phyloP scores from a whole-genome alignment of 2,888 invertebrate genomes.

The Drosophila meridionalis region DNA sequence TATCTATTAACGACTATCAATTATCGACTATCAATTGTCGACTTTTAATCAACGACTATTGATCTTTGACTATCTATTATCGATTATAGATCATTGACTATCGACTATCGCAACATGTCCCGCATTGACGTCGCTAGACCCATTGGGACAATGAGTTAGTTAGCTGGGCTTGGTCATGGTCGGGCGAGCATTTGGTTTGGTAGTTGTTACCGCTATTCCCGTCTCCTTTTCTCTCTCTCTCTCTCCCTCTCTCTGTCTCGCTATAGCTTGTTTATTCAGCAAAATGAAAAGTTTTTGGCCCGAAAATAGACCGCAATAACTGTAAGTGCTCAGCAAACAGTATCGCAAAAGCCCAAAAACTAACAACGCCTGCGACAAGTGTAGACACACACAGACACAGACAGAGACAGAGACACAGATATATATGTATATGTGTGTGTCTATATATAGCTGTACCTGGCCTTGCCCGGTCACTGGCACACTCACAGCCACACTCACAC shows the following conservation, averaged over 20 bases:
- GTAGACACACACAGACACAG: conserved; percentile 5
- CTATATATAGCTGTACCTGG: conserved; percentile 6
- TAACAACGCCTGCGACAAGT: conserved; percentile 34
- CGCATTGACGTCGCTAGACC: background rate
- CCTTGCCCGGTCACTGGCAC: conserved; percentile 9
- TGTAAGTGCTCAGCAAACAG: conserved; percentile 78
- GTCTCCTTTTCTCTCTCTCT: background rate
- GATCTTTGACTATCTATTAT: background rate
- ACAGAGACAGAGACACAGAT: background rate
- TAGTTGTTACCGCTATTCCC: background rate
- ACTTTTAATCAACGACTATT: background rate
- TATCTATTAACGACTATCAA: background rate
- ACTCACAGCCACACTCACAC: background rate
- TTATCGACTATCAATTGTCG: background rate
- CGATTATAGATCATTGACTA: background rate
- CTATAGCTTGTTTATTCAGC: conserved; percentile 60
- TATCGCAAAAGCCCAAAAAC: conserved; percentile 42
- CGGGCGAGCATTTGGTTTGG: background rate
- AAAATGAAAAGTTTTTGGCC: conserved; percentile 58
- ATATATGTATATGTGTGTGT: background rate
- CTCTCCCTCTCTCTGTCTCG: background rate
- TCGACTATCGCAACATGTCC: background rate
- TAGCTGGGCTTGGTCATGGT: conserved; percentile 1
- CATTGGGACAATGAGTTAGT: background rate
- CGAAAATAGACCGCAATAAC: conserved; percentile 74